Base-by-base conservation (phyloP, 2,888 invertebrate genomes). In the Pammene aurita region DNA sequence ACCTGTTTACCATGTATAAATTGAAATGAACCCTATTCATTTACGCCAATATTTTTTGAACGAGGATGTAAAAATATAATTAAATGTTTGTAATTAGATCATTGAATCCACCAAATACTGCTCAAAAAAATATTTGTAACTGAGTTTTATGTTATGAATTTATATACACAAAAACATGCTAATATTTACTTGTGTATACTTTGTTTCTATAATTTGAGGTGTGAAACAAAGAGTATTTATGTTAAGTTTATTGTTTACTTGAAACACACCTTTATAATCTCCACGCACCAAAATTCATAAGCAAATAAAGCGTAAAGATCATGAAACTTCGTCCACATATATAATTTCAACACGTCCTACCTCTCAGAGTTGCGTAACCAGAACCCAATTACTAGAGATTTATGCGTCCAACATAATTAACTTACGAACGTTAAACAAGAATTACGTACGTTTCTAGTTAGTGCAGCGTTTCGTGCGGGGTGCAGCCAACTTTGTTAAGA, bases 301-400 rank as follows among this genome's bases (percentile, higher is more conserved):
- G 78, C 75, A 79, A 79, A 78, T 77, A 78, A 76, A 79, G 75
- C 77, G 71, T 74, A 76, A 72, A 72, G 77, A 77, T 79, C 77
- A 83, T 85, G 85, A 84, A 87, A 87, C 86, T 87, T 85, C 78
- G 78, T 79, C 84, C 86, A 91, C 90, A 92, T 92, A 92, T 92
- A 91, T 90, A 91, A 92, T 92, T 90, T 92, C 91, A 91, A 85
- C 92, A 88, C 90, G 90, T 90, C 88, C 84, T 86, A 76, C 83
- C 86, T 90, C 87, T 90, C 87, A 89, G 90, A 90, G 90, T 88
- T 88, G 88, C 89, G 92, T 84, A 92, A 92, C 90, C 84, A 84
- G 92, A 92, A 89, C 88, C 93, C 93, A 93, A 93, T 93, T 93
- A 93, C 91, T 84, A 88, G 90, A 92, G 93, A 93, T 93, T 93